Evolutionary conservation across 2,888 invertebrate genomes (phyloP).

Genomic region (Drosophila koepferae): DNA sequence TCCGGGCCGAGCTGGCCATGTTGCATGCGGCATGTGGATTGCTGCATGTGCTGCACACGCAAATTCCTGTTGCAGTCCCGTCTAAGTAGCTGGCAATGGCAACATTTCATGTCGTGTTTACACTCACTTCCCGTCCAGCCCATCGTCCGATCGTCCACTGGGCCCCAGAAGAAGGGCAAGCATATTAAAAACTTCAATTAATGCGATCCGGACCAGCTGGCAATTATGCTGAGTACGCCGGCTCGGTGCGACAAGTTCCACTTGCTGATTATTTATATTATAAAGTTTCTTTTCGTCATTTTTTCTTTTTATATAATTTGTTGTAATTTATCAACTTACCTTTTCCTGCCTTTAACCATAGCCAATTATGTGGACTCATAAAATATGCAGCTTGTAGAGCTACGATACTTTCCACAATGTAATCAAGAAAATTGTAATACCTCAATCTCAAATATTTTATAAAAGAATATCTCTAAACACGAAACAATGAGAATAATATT

Average conservation of each 20-base stretch:
- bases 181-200: conserved; percentile 75
- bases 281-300: conserved; percentile 55
- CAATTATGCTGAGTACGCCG: conserved; percentile 35
- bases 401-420: conserved; percentile 5
- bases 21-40: conserved; percentile 43
- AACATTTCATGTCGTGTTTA: conserved; percentile 79
- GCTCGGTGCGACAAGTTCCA: conserved; percentile 68
- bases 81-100: conserved; percentile 66
- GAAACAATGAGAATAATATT: no score
- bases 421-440: neutral
- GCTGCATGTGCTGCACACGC: conserved; percentile 56
- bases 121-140: conserved; percentile 72
- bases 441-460: neutral
- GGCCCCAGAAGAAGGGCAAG: conserved; percentile 51
- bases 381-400: conserved; percentile 7
- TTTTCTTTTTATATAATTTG: conserved; percentile 20
- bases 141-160: conserved; percentile 15
- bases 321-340: conserved; percentile 65
- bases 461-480: neutral
- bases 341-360: conserved; percentile 52
- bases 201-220: conserved; percentile 42
- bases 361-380: conserved; percentile 38
- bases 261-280: conserved; percentile 76
- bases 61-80: conserved; percentile 65
- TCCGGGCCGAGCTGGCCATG: conserved; percentile 37